Base-by-base conservation (phyloP, 2,797 vertebrate species). In the Tinamus major region DNA sequence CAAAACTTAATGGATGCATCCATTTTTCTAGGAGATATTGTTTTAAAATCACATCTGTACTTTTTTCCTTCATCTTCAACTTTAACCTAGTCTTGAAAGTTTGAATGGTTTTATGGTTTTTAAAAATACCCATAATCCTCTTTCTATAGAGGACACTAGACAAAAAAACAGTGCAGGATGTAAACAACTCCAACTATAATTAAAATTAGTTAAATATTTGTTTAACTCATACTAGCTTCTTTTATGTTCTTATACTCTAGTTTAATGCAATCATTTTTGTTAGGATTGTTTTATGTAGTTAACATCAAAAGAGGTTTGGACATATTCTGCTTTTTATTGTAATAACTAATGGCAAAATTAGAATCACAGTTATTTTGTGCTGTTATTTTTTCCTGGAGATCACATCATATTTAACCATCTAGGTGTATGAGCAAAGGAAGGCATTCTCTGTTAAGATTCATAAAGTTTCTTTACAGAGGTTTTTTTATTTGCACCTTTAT, bases 81-180 rank as follows among this genome's bases (percentile, higher is more conserved):
- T 82, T 79, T 51, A 76, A 58, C 21, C 7, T 53, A 56, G n/a
- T 8, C 8, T 63, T 71, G 39, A 27, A 68, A 51, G 4, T 31
- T 44, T 44, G 42, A 44, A 20, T 12, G 2, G n/a, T n/a, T 26
- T 33, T 10, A 31, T 10, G 1, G 3, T 69, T 92, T 82, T 63
- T 16, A 5, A 74, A 76, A 67, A 35, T 68, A 46, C 23, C 24
- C 65, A 49, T 35, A 68, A 48, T 62, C 31, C 6, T 0, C 2
- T 71, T 78, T 81, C 37, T 71, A 6, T 58, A 63, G n/a, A 5
- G 1, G 1, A 5, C 4, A 10, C 46, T 48, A 10, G 24, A 3
- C 0, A 39, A 37, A 1, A 1, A 17, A 41, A 49, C 9, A 62
- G 8, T 4, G 1, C 4, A 62, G 19, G 3, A 56, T 48, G 5